These are phyloP conservation scores for Platichthys flesus DNA, from an alignment of 2,113 vertebrate species.

Conservation along the genomic window DNA sequence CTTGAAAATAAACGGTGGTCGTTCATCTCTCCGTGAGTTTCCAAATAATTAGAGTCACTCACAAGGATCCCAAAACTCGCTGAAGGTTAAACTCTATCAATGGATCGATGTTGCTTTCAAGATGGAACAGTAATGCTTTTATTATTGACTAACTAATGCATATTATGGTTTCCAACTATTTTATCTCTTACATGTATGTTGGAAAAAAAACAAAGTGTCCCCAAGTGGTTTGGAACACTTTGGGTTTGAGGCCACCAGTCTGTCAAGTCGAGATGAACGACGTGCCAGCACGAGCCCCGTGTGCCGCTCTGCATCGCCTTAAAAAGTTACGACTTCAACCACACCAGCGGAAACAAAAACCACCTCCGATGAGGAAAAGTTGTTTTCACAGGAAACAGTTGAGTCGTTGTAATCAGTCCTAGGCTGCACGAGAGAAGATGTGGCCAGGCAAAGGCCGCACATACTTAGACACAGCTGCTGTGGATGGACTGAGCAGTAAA, in stretches of 20 bases:
- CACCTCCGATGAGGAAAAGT: constrained; percentile 14
- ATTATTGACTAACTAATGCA: too few relatives aligned
- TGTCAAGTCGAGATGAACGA: constrained; percentile 42
- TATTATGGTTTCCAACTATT: too few relatives aligned
- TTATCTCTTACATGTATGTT: too few relatives aligned
- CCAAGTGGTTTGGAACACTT: too few relatives aligned
- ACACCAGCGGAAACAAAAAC: constrained; percentile 55
- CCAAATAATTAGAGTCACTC: not conserved
- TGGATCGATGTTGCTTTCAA: too few relatives aligned
- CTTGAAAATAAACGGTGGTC: too few relatives aligned
- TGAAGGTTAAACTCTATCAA: not conserved
- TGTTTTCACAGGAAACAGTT: constrained; percentile 44
- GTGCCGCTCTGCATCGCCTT: constrained; percentile 26
- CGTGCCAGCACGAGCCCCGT: constrained; percentile 45
- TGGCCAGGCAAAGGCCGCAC: not conserved
- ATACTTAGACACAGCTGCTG: too few relatives aligned
- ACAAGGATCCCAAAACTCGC: not conserved
- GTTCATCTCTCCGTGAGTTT: too few relatives aligned
- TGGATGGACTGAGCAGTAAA: not conserved
- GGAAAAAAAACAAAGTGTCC: not conserved
- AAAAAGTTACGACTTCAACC: constrained; percentile 36
- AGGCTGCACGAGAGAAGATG: not conserved
- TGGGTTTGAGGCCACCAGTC: constrained; percentile 39
- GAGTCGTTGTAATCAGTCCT: not conserved
- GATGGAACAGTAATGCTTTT: not conserved